Percentiles rank a stretch among this genome's conserved stretches.
Evolutionary conservation across 2,113 vertebrate genomes (phyloP).

Genomic region (Peromyscus polionotus): DNA sequence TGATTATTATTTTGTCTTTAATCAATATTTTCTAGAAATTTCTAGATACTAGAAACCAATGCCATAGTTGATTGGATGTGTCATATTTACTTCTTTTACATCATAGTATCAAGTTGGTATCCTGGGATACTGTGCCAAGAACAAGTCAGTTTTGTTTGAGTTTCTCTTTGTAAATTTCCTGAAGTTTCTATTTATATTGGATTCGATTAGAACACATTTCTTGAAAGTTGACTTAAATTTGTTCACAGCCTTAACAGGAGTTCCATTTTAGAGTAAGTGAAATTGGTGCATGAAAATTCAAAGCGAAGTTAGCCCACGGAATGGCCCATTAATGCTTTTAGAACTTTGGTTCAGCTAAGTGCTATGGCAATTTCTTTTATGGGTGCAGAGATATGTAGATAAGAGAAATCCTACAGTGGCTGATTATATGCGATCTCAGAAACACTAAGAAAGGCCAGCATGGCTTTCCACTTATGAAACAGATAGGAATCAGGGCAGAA

Average conservation of each 20-base stretch:
- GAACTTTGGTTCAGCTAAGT: background rate
- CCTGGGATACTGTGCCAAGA: background rate
- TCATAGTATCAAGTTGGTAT: background rate
- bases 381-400: background rate
- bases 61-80: background rate
- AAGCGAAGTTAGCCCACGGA: background rate
- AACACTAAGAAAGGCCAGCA: background rate
- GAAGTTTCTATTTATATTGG: background rate
- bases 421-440: background rate
- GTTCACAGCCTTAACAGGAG: background rate
- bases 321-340: background rate
- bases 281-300: background rate
- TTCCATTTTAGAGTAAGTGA: background rate
- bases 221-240: conserved; percentile 42
- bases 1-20: background rate
- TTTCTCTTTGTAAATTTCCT: conserved; percentile 38
- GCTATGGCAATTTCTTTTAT: background rate
- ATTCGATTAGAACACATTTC: background rate
- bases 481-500: background rate
- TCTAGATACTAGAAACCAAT: background rate
- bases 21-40: background rate
- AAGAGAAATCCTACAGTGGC: background rate
- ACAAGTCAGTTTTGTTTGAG: background rate
- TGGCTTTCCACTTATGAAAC: background rate
- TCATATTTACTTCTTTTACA: background rate